A percentile compares a stretch with the other conserved stretches of the same genome.
Conservation (phyloP, 2,113 vertebrate species). For the Thunnus thynnus region DNA sequence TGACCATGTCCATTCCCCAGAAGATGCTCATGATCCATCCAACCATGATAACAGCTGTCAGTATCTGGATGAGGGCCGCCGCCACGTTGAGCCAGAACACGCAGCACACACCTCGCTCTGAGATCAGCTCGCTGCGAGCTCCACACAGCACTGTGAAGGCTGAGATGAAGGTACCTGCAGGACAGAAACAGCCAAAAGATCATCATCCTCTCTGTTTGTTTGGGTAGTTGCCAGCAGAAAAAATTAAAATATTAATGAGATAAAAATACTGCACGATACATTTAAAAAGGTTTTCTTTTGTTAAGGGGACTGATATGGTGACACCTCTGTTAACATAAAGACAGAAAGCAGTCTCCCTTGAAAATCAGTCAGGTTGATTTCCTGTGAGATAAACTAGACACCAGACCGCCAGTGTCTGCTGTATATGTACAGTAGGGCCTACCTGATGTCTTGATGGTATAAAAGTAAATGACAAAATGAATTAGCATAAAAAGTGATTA, state of each 20-base stretch:
- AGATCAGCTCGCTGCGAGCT: conserved; percentile 91
- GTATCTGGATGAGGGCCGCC: conserved; percentile 95
- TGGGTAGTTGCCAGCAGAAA: too few relatives aligned
- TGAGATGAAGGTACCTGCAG: conserved; percentile 93
- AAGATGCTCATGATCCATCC: conserved; percentile 99
- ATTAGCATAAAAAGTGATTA: too few relatives aligned
- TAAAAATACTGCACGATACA: neutral
- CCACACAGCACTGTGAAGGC: conserved; percentile 97
- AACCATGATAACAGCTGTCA: conserved; percentile 97
- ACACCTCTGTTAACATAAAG: too few relatives aligned
- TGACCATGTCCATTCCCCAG: conserved; percentile 99
- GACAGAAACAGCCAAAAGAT: neutral
- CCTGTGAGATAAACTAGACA: neutral
- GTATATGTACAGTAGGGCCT: too few relatives aligned
- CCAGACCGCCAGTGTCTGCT: neutral
- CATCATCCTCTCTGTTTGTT: neutral
- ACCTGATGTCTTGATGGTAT: too few relatives aligned
- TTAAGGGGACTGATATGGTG: too few relatives aligned
- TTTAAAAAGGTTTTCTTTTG: too few relatives aligned
- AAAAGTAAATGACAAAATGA: too few relatives aligned
- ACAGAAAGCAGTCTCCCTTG: too few relatives aligned
- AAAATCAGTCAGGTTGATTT: conserved; percentile 21
- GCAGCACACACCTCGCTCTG: conserved; percentile 93
- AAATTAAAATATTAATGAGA: too few relatives aligned
- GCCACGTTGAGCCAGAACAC: conserved; percentile 99